A percentile compares a stretch with the other conserved stretches of the same genome.
Conservation (phyloP, 2,113 vertebrate genomes). For the Misgurnus mizolepis region DNA sequence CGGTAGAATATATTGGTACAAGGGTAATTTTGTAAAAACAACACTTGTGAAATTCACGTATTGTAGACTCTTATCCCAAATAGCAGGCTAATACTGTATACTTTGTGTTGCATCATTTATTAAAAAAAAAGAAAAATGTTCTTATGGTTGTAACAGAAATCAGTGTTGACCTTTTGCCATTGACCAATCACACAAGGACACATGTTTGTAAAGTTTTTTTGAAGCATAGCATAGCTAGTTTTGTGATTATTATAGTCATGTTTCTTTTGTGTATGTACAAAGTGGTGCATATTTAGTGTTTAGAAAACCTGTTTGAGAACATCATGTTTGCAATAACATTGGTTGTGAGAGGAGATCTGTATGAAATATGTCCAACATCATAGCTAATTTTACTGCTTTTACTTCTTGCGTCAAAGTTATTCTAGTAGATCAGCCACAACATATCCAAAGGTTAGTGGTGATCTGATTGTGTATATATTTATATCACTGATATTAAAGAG, state of each 20-base stretch:
- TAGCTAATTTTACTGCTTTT: too few species aligned
- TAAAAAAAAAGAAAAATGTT: not conserved
- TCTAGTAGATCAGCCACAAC: not conserved
- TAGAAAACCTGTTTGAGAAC: too few species aligned
- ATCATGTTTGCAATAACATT: too few species aligned
- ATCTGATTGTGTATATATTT: too few species aligned
- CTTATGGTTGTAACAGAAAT: not conserved
- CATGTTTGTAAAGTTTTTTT: not conserved
- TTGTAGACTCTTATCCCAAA: not conserved
- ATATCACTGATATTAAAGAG: too few species aligned
- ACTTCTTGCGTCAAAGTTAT: not conserved
- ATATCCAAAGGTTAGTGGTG: too few species aligned
- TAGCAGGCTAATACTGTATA: not conserved
- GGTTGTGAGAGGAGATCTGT: too few species aligned
- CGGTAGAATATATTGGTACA: constrained; percentile 73
- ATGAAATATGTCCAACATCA: too few species aligned
- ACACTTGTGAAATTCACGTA: constrained; percentile 54
- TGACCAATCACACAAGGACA: not conserved
- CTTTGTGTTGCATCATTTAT: not conserved
- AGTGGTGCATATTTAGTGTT: too few species aligned
- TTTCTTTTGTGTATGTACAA: not conserved
- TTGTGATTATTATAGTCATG: not conserved
- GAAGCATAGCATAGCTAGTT: not conserved
- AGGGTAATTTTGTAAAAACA: constrained; percentile 77
- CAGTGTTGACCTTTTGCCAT: not conserved